Conservation (phyloP, 1,140 invertebrate species). For the Neodiprion lecontei region DNA sequence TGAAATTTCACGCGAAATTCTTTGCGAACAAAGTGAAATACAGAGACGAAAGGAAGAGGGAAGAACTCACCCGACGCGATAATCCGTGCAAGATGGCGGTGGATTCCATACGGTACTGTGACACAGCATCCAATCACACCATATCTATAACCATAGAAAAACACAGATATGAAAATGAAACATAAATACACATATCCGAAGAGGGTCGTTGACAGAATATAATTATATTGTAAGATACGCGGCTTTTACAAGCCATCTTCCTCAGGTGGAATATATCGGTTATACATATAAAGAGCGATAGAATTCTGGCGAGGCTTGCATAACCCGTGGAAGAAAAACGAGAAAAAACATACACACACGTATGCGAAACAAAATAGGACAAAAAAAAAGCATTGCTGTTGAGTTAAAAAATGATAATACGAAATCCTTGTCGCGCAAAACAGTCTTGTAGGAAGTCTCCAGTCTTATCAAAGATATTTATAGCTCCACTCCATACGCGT, state of each 20-base stretch:
- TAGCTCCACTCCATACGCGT: not conserved
- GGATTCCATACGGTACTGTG: slow-evolving; percentile 87
- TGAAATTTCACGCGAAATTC: no score
- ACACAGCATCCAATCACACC: slow-evolving; percentile 92
- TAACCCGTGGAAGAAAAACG: no score
- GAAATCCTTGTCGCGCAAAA: slow-evolving; percentile 7
- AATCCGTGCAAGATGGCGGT: slow-evolving; percentile 80
- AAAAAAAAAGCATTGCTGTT: not conserved
- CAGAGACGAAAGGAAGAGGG: not conserved
- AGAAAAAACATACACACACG: no score
- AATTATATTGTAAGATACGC: slow-evolving; percentile 21
- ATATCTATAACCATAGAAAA: slow-evolving; percentile 65
- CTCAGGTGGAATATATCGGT: no score
- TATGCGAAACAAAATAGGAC: not conserved
- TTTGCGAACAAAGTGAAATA: not conserved
- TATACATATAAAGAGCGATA: no score
- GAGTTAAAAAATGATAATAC: slow-evolving; percentile 3
- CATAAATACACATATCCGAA: not conserved
- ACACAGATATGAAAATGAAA: slow-evolving; percentile 5
- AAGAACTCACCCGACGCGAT: slow-evolving; percentile 76
- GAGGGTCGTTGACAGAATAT: slow-evolving; percentile 3
- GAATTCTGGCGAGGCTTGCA: no score
- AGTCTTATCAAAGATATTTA: not conserved
- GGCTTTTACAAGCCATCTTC: no score
- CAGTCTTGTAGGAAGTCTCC: not conserved